Evolutionary conservation across 2,797 vertebrate species (phyloP).

Genomic region (Echeneis naucrates): DNA sequence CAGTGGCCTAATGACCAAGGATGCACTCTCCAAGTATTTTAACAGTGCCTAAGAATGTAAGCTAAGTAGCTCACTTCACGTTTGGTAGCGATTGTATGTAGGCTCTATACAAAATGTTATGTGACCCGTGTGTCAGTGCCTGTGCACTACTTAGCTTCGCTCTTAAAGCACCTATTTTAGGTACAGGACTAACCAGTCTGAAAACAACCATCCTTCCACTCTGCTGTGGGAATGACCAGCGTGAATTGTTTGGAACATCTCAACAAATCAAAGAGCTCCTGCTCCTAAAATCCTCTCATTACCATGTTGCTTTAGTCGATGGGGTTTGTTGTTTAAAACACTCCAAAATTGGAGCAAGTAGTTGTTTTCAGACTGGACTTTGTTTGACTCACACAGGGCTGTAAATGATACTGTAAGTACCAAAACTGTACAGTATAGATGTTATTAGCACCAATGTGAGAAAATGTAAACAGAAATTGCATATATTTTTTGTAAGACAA

Average conservation of each 20-base stretch:
- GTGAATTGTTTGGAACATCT: slow-evolving; percentile 45
- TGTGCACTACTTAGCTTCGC: slow-evolving; percentile 82
- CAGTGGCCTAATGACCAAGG: slow-evolving; percentile 41
- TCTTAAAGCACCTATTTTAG: slow-evolving; percentile 79
- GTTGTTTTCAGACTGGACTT: slow-evolving; percentile 79
- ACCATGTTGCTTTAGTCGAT: slow-evolving; percentile 45
- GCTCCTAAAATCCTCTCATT: slow-evolving; percentile 52
- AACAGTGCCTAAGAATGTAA: slow-evolving; percentile 80
- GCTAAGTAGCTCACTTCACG: slow-evolving; percentile 80
- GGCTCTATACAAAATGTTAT: slow-evolving; percentile 77
- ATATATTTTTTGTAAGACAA: slow-evolving; percentile 98
- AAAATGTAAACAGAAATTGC: slow-evolving; percentile 89
- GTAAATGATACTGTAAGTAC: slow-evolving; percentile 87
- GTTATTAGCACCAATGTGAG: slow-evolving; percentile 93
- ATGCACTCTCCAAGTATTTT: slow-evolving; percentile 65
- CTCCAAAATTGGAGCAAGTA: slow-evolving; percentile 60
- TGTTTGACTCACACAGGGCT: slow-evolving; percentile 81
- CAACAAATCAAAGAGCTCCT: slow-evolving; percentile 25
- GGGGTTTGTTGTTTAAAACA: slow-evolving; percentile 56
- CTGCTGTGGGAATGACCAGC: slow-evolving; percentile 43
- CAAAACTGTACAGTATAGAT: slow-evolving; percentile 94
- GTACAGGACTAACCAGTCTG: slow-evolving; percentile 76
- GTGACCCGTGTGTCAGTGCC: slow-evolving; percentile 80
- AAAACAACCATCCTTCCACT: slow-evolving; percentile 65
- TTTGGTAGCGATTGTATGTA: slow-evolving; percentile 82